These are phyloP conservation scores for Hippoglossus hippoglossus DNA, from an alignment of 2,797 vertebrate species.

Conservation along the genomic window DNA sequence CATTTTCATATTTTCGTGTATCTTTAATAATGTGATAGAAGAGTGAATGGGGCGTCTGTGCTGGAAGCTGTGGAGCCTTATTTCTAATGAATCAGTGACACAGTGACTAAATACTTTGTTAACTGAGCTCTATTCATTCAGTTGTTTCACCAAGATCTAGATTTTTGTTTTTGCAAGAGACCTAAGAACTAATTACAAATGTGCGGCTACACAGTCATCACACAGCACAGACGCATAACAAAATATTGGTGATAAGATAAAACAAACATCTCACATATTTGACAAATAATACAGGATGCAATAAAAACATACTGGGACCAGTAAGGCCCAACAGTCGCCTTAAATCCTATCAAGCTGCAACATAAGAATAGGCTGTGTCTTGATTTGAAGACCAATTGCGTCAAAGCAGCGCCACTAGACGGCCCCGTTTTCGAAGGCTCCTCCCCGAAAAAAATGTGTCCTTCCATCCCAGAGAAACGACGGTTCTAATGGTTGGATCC, in stretches of 20 bases:
- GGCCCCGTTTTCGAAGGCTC: too few relatives aligned
- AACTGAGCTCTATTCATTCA: conserved; percentile 8
- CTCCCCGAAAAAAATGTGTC: too few relatives aligned
- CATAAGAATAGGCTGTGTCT: too few relatives aligned
- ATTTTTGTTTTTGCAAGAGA: not conserved
- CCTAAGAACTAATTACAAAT: not conserved
- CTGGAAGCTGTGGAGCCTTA: not conserved
- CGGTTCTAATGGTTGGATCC: too few relatives aligned
- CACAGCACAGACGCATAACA: not conserved
- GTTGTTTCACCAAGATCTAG: conserved; percentile 14
- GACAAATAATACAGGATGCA: not conserved
- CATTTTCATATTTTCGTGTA: conserved; percentile 7
- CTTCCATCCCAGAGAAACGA: too few relatives aligned
- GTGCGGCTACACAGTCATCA: not conserved
- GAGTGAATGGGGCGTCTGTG: conserved; percentile 6
- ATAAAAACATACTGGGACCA: not conserved
- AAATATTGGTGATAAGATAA: not conserved
- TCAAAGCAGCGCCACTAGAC: too few relatives aligned
- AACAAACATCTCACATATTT: not conserved
- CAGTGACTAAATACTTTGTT: not conserved
- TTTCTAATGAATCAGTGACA: conserved; percentile 14
- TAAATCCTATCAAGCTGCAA: too few relatives aligned
- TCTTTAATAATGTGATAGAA: conserved; percentile 20
- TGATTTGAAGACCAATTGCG: too few relatives aligned
- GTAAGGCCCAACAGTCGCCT: too few relatives aligned